A percentile compares a stretch with the other conserved stretches of the same genome.
Evolutionary conservation across 2,888 invertebrate genomes (phyloP).

Genomic region (Tiphia femorata): DNA sequence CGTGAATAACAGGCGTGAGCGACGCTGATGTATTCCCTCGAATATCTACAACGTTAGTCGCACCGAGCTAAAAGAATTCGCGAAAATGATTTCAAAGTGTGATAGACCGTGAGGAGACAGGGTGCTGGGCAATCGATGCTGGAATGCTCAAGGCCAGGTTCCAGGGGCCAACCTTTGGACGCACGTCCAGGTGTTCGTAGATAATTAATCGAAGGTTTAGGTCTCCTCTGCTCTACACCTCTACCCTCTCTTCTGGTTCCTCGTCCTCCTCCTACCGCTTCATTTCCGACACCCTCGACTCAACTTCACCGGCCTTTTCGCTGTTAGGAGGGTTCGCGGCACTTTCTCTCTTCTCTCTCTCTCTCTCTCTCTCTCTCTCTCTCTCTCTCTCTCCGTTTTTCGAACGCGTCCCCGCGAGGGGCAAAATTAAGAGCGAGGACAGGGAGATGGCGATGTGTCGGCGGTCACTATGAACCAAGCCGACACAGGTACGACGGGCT

Average conservation of each 20-base stretch:
- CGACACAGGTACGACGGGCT: slow-evolving; percentile 50
- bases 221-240: slow-evolving; percentile 25
- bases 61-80: too few relatives aligned
- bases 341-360: not conserved
- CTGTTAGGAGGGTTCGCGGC: not conserved
- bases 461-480: slow-evolving; percentile 35
- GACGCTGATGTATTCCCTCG: too few relatives aligned
- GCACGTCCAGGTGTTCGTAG: slow-evolving; percentile 51
- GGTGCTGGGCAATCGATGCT: slow-evolving; percentile 31
- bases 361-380: not conserved
- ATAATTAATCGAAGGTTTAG: slow-evolving; percentile 62
- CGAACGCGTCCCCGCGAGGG: slow-evolving; percentile 45
- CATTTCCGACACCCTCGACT: too few relatives aligned
- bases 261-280: too few relatives aligned
- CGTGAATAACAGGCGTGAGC: too few relatives aligned
- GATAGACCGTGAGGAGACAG: not conserved
- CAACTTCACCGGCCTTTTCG: too few relatives aligned
- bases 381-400: slow-evolving; percentile 8
- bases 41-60: too few relatives aligned
- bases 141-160: slow-evolving; percentile 43
- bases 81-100: too few relatives aligned
- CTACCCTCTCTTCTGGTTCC: too few relatives aligned
- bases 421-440: slow-evolving; percentile 55
- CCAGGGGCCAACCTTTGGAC: slow-evolving; percentile 25
- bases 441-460: slow-evolving; percentile 40